phyloP scores from a whole-genome alignment of 2,113 vertebrate species.

The Catharus fuscescens region DNA sequence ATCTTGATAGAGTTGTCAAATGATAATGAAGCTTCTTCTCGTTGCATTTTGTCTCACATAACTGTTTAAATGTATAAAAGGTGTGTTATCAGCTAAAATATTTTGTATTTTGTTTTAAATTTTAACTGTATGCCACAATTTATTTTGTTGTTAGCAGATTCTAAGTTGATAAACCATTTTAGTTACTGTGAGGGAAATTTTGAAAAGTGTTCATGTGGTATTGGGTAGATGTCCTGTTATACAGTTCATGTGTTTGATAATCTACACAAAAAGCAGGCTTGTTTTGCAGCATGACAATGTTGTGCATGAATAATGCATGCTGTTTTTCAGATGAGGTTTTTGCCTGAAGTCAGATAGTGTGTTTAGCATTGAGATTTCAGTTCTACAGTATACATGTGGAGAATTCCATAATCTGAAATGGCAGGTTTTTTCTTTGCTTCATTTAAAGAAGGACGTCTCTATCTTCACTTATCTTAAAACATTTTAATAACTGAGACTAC shows the following conservation, averaged over 20 bases:
- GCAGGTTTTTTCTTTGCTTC: conserved; percentile 32
- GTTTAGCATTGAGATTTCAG: conserved; percentile 1
- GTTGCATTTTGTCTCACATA: neutral
- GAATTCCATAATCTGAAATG: conserved; percentile 59
- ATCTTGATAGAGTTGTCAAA: neutral
- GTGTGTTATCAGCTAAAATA: neutral
- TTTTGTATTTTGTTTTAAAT: neutral
- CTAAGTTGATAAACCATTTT: neutral
- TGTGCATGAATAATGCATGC: neutral
- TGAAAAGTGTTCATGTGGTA: neutral
- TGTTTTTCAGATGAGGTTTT: conserved; percentile 2
- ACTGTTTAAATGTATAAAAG: neutral
- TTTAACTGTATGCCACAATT: neutral
- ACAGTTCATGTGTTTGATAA: neutral
- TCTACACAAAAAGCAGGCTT: neutral
- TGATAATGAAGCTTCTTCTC: neutral
- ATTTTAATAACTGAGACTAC: conserved; percentile 77
- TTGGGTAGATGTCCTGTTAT: neutral
- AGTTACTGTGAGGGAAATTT: neutral
- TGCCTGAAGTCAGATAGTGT: neutral
- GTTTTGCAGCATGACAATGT: neutral
- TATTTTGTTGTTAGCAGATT: neutral
- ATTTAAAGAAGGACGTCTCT: conserved; percentile 68
- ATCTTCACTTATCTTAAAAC: conserved; percentile 76
- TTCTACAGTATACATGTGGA: conserved; percentile 18